Base-by-base conservation (phyloP, 2,797 vertebrate species). In the Gymnodraco acuticeps region DNA sequence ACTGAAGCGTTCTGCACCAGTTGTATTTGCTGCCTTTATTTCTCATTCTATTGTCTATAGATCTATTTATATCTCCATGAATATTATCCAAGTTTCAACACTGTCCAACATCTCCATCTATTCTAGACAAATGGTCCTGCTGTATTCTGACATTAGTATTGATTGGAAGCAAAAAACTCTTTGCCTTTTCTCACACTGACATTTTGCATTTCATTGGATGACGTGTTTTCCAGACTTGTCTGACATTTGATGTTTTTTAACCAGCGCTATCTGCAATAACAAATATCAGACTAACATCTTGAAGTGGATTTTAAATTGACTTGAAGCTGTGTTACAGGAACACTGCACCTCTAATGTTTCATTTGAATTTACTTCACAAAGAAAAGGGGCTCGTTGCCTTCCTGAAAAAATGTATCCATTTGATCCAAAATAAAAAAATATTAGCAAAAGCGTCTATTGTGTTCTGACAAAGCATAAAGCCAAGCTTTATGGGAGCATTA, bases 401-500 rank as follows among this genome's bases (percentile, higher is more conserved):
- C 64, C 70, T 56, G 69, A 83, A 55, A 27, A 52, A 75, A 70
- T 38, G 27, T n/a, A 23, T 58, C 43, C 12, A 13, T 69, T 78
- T 67, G 43, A 82, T 43, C 17, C 55, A 82, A 82, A 79, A 74
- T 61, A 64, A 76, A 68, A 72, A 92, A 78, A 77, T 85, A 87
- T 81, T 60, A 64, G 56, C 84, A 63, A 88, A 89, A 81, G 86
- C 68, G 31, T 73, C 73, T 55, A 65, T 92, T 92, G 86, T 94
- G 80, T 77, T 66, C 78, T 90, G 81, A 86, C 71, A 77, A 74
- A 85, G 74, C 84, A 68, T 78, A 80, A 93, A 86, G 77, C 81
- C 61, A 11, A 79, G 70, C 17, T 92, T 85, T 86, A 91, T 75
- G 67, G 75, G 78, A 79, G 91, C 71, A 88, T 91, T 87, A 85